These are phyloP conservation scores for Ophioderma brevispina DNA, from an alignment of 35 echinoderm and acorn worm species.

Conservation along the genomic window DNA sequence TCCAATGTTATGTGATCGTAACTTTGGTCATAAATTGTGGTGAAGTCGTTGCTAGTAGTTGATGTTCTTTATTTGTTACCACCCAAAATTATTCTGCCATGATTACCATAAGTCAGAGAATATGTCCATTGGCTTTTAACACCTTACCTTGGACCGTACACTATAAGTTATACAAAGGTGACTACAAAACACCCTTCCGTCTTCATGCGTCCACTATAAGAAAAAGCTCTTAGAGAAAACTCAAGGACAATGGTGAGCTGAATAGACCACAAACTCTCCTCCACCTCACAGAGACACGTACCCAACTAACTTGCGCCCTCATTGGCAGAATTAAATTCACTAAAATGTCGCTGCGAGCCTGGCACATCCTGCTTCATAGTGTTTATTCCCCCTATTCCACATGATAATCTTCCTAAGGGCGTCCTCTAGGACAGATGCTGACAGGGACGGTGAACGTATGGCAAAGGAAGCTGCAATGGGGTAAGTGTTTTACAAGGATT, in stretches of 20 bases:
- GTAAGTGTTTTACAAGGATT: no score
- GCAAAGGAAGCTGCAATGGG: conserved; percentile 85
- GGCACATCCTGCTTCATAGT: conserved; percentile 66
- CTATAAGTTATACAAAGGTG: conserved; percentile 96
- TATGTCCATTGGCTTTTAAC: no score
- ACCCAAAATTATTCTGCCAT: no score
- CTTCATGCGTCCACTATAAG: conserved; percentile 87
- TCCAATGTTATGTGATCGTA: no score
- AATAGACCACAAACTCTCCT: conserved; percentile 97
- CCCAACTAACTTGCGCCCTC: conserved; percentile 67
- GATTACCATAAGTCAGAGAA: no score
- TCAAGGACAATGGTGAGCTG: conserved; percentile 89
- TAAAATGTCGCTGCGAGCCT: conserved; percentile 46
- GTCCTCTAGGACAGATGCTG: conserved; percentile 87
- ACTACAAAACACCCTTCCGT: conserved; percentile 94
- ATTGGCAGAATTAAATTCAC: conserved; percentile 85
- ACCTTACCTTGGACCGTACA: conserved; percentile 83
- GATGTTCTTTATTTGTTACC: no score
- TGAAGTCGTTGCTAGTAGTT: no score
- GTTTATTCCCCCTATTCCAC: conserved; percentile 87
- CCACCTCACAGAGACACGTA: conserved; percentile 77
- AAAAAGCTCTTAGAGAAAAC: conserved; percentile 94
- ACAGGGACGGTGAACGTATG: conserved; percentile 94
- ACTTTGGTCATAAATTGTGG: no score
- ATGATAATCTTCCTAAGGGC: conserved; percentile 94